Evolutionary conservation across 2,888 invertebrate genomes (phyloP).

Genomic region (Pegoplata infirma): DNA sequence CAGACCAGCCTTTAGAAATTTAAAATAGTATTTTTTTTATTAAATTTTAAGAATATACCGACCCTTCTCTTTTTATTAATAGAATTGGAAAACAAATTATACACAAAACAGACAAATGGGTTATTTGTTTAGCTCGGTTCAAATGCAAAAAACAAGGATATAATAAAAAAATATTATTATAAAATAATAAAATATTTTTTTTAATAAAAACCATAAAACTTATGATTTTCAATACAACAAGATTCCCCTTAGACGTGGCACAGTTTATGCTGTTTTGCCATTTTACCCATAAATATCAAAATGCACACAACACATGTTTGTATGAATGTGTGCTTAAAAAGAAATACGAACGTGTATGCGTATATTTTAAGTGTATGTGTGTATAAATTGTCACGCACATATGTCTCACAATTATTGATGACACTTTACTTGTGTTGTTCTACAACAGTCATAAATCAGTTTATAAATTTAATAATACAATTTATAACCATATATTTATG

Average conservation of each 20-base stretch:
- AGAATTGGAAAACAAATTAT: too few species aligned
- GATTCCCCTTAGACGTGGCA: conserved; percentile 35
- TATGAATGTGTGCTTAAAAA: neutral
- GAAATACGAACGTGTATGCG: neutral
- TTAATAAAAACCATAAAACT: conserved; percentile 27
- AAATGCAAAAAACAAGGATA: too few species aligned
- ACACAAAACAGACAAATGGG: too few species aligned
- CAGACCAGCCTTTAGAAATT: too few species aligned
- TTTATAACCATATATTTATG: conserved; percentile 58
- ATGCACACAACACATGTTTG: neutral
- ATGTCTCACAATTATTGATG: conserved; percentile 58
- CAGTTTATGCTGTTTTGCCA: conserved; percentile 3
- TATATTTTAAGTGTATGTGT: conserved; percentile 3
- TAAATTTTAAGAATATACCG: too few species aligned
- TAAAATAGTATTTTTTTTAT: too few species aligned
- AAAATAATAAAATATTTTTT: too few species aligned
- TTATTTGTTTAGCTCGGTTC: too few species aligned
- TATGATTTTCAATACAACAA: conserved; percentile 21
- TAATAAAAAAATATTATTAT: neutral
- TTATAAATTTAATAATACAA: conserved; percentile 54
- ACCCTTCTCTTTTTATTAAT: too few species aligned
- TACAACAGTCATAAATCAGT: conserved; percentile 61
- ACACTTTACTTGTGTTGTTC: conserved; percentile 51
- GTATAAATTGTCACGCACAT: conserved; percentile 54
- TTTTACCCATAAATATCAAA: neutral